These are phyloP conservation scores for Butorides virescens DNA, from an alignment of 2,113 vertebrate species.

Conservation along the genomic window DNA sequence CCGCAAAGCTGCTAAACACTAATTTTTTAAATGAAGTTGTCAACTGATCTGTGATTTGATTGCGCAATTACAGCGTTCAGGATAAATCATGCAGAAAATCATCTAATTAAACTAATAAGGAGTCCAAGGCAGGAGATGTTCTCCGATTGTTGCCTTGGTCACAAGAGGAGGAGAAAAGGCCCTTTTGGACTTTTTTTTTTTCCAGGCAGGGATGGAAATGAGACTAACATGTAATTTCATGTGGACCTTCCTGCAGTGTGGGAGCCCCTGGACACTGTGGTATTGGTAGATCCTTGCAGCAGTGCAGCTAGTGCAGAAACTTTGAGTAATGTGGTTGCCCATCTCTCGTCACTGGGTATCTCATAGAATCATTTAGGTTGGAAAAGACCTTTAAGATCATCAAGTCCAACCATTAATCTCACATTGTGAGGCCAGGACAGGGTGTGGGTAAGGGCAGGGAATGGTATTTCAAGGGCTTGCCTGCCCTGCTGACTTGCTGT, in stretches of 20 bases:
- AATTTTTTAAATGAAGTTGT: constrained; percentile 68
- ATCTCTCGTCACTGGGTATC: not conserved
- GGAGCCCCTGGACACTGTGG: not conserved
- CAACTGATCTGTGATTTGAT: constrained; percentile 64
- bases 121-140: constrained; percentile 34
- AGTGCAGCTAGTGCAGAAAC: not conserved
- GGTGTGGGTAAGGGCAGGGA: not conserved
- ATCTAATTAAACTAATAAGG: constrained; percentile 67
- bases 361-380: too few relatives aligned
- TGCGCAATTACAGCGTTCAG: constrained; percentile 22
- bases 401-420: not conserved
- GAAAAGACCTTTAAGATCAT: too few relatives aligned
- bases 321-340: not conserved
- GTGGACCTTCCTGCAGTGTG: not conserved
- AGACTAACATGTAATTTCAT: not conserved
- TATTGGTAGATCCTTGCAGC: not conserved
- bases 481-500: not conserved
- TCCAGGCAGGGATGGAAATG: not conserved
- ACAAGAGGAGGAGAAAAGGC: not conserved
- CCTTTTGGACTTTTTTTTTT: not conserved
- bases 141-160: constrained; percentile 11
- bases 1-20: constrained; percentile 11
- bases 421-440: not conserved
- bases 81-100: constrained; percentile 65
- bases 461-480: not conserved